Evolutionary conservation across 2,113 vertebrate genomes (phyloP), one percentile per base, ranked within the genome.

Genomic region (Climacteris rufus): DNA sequence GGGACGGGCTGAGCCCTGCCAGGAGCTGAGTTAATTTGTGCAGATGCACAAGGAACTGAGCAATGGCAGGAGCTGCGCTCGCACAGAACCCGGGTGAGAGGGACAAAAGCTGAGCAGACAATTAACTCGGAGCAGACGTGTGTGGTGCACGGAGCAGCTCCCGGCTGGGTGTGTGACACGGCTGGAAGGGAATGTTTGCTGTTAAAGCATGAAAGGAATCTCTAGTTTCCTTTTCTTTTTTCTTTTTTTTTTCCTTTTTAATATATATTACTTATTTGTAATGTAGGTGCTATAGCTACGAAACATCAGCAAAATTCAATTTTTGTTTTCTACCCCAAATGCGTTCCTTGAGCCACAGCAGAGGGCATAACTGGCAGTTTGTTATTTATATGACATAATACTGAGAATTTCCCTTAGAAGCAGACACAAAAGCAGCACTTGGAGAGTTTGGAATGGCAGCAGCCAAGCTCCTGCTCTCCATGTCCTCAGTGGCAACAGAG

Each of bases 311-410:
- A 5, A 47, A 61, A 70, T 22, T 20, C 18, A 37, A 0, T 56
- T 75, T 69, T 52, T 0, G 2, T 25, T 72, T 7, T 0, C 3
- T n/a, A 3, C 64, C 31, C 33, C 18, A 13, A 35, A 7, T 1
- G 3, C 6, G 1, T 16, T 59, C 39, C 24, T 16, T 21, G 15
- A 60, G 59, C 23, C 2, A 1, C 37, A 22, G 39, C 18, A 35
- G 16, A 65, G 72, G 54, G 19, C 9, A 8, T 2, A 27, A 40
- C 33, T 40, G 69, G 52, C 53, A 7, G 37, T 31, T 47, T 6
- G 1, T 35, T 13, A 11, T 54, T 60, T n/a, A 6, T 30, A 3
- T n/a, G 0, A 2, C 4, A 1, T 4, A 13, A 52, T 53, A 13
- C 47, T 12, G 9, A 18, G 39, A 11, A 27, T 49, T 66, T 42